phyloP scores from a whole-genome alignment of 2,888 invertebrate species.

The Diarsia rubi region DNA sequence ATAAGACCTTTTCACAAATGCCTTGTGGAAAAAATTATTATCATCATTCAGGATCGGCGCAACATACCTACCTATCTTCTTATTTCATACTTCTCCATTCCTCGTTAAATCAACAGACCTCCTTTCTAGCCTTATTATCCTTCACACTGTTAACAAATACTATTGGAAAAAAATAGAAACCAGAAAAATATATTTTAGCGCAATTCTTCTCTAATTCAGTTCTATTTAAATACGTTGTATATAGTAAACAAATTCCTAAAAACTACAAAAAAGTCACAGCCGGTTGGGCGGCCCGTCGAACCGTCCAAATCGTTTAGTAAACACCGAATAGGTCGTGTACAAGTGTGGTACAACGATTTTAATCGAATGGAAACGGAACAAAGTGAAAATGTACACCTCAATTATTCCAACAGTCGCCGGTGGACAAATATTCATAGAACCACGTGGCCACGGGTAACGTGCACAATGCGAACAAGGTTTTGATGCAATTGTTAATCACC shows the following conservation, averaged over 20 bases:
- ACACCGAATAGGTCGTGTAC: conserved; percentile 89
- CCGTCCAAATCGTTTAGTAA: conserved; percentile 91
- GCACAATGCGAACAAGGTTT: conserved; percentile 70
- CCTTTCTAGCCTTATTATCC: too few relatives aligned
- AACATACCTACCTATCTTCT: too few relatives aligned
- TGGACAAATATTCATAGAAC: conserved; percentile 87
- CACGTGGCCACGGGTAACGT: conserved; percentile 78
- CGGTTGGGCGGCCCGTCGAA: conserved; percentile 85
- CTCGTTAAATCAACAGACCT: too few relatives aligned
- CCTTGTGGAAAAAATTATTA: background rate
- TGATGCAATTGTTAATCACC: conserved; percentile 61
- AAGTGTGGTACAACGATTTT: conserved; percentile 90
- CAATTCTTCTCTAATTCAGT: conserved; percentile 22
- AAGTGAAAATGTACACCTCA: conserved; percentile 91
- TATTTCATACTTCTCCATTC: too few relatives aligned
- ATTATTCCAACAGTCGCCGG: conserved; percentile 88
- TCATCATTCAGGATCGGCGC: too few relatives aligned
- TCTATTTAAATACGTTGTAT: conserved; percentile 34
- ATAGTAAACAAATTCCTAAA: conserved; percentile 63
- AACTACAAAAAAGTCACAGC: conserved; percentile 78
- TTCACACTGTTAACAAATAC: too few relatives aligned
- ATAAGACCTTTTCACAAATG: background rate
- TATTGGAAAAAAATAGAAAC: background rate
- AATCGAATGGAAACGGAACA: conserved; percentile 91
- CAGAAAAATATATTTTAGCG: background rate